phyloP scores from a whole-genome alignment of 2,797 vertebrate genomes.

The Cuniculus paca region DNA sequence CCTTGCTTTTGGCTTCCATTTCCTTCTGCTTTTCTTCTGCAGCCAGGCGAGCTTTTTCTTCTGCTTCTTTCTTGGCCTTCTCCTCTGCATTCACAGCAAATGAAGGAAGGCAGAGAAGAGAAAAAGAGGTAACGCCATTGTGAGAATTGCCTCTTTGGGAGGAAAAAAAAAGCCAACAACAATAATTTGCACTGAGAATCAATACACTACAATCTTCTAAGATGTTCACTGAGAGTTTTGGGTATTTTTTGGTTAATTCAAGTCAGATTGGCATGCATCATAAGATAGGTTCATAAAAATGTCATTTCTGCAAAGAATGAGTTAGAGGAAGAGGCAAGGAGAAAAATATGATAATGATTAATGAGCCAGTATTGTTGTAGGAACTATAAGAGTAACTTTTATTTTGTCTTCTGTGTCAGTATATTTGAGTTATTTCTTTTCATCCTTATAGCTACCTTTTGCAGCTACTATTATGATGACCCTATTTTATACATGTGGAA shows the following conservation, averaged over 20 bases:
- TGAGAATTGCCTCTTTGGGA: background rate
- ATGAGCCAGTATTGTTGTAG: background rate
- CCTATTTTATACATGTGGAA: background rate
- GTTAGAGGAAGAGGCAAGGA: background rate
- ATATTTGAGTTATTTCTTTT: slow-evolving; percentile 2
- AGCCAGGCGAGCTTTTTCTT: slow-evolving; percentile 88
- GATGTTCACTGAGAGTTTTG: background rate
- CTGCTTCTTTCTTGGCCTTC: slow-evolving; percentile 90
- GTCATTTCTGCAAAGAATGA: background rate
- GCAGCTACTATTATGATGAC: background rate
- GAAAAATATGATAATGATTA: background rate
- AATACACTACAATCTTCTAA: background rate
- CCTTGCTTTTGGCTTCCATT: slow-evolving; percentile 87
- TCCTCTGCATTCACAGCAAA: slow-evolving; percentile 91
- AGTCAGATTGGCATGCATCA: background rate
- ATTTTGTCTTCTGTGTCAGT: background rate
- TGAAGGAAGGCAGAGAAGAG: background rate
- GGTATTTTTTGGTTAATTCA: slow-evolving; percentile 18
- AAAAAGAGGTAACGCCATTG: slow-evolving; percentile 49
- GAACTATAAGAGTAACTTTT: background rate
- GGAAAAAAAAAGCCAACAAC: background rate
- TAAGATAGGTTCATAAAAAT: background rate
- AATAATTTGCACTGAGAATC: background rate
- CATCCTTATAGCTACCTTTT: background rate
- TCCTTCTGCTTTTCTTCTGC: slow-evolving; percentile 89